These are phyloP conservation scores for Clanis bilineata DNA, from an alignment of 2,888 invertebrate genomes.

Conservation along the genomic window DNA sequence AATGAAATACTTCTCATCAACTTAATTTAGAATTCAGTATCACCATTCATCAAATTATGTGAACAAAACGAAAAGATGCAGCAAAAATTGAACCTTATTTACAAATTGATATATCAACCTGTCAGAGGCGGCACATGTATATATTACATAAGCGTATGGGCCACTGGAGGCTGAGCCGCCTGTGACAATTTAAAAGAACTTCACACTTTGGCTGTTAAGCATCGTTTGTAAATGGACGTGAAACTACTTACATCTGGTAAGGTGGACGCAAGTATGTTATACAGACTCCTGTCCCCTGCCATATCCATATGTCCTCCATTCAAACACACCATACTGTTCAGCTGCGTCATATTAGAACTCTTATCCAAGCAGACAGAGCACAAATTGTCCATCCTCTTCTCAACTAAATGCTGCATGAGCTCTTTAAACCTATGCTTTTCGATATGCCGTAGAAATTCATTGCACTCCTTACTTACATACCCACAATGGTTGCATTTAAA, in stretches of 20 bases:
- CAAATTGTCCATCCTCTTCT: conserved; percentile 52
- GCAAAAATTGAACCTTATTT: too few relatives aligned
- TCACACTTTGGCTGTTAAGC: too few relatives aligned
- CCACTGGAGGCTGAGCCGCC: too few relatives aligned
- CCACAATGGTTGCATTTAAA: conserved; percentile 61
- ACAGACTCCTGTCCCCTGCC: conserved; percentile 54
- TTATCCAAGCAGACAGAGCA: conserved; percentile 64
- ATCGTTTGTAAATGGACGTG: too few relatives aligned
- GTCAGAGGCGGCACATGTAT: too few relatives aligned
- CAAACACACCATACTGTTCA: conserved; percentile 53
- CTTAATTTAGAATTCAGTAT: too few relatives aligned
- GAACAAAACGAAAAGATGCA: too few relatives aligned
- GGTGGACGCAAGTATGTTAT: conserved; percentile 52
- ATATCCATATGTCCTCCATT: conserved; percentile 65
- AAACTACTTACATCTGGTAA: conserved; percentile 63
- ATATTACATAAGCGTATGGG: too few relatives aligned
- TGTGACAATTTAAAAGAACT: too few relatives aligned
- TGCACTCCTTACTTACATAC: conserved; percentile 36
- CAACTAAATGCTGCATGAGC: conserved; percentile 54
- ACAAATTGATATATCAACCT: too few relatives aligned
- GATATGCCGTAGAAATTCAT: conserved; percentile 58
- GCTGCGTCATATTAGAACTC: conserved; percentile 38
- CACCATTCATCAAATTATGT: too few relatives aligned
- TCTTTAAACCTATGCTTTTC: conserved; percentile 71
- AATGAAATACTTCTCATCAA: too few relatives aligned